phyloP scores from a whole-genome alignment of 2,113 vertebrate species.

The Proterorhinus semilunaris region DNA sequence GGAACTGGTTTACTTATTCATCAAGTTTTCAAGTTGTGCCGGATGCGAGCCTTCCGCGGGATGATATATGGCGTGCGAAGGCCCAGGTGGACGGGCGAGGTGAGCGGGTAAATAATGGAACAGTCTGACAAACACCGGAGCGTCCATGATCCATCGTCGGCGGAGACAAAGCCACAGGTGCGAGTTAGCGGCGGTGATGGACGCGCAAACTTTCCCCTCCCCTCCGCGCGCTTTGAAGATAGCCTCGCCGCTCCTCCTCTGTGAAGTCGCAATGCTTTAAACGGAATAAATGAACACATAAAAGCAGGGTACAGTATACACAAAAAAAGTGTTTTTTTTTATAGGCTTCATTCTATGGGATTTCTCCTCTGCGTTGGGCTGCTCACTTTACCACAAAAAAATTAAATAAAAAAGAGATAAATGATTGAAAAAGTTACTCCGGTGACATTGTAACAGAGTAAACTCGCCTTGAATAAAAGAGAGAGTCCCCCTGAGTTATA shows the following conservation, averaged over 20 bases:
- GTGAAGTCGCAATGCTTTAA: constrained; percentile 44
- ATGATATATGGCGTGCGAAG: constrained; percentile 69
- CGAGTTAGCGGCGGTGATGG: constrained; percentile 30
- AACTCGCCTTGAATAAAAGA: neutral
- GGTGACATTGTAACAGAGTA: neutral
- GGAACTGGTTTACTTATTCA: constrained; percentile 72
- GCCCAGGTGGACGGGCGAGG: constrained; percentile 53
- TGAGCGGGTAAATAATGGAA: constrained; percentile 73
- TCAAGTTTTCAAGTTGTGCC: constrained; percentile 62
- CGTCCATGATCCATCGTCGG: constrained; percentile 64
- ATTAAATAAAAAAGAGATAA: neutral
- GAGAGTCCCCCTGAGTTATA: constrained; percentile 50
- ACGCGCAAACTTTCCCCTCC: constrained; percentile 39
- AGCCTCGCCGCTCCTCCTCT: constrained; percentile 39
- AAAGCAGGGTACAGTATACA: constrained; percentile 9
- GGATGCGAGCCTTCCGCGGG: constrained; percentile 56
- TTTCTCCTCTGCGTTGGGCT: neutral
- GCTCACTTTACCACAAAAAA: neutral
- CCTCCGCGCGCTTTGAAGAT: constrained; percentile 41
- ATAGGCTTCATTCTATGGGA: neutral
- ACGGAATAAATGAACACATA: constrained; percentile 68
- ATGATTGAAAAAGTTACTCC: neutral
- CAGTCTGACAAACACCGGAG: constrained; percentile 68
- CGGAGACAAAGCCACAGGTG: constrained; percentile 63
- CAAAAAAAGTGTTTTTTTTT: neutral